These are phyloP conservation scores for Zosterops hypoxanthus DNA, from an alignment of 2,113 vertebrate species.

Conservation along the genomic window DNA sequence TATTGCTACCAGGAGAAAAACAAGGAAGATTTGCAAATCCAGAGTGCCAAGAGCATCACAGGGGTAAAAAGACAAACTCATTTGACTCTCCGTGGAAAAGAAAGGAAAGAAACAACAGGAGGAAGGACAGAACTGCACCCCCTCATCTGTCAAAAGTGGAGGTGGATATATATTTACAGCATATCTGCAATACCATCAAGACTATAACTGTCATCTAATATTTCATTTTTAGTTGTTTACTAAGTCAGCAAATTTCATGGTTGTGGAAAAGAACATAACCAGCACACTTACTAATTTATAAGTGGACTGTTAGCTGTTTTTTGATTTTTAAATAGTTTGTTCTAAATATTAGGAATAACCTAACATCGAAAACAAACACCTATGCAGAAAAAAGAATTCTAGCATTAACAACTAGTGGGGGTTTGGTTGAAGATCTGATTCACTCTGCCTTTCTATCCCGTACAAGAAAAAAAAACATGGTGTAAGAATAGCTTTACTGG, in stretches of 20 bases:
- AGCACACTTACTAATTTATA: neutral
- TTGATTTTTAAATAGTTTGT: neutral
- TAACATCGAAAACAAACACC: neutral
- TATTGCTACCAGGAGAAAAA: neutral
- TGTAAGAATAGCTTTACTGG: neutral
- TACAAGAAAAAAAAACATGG: neutral
- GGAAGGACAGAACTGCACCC: neutral
- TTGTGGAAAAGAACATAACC: neutral
- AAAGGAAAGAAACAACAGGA: neutral
- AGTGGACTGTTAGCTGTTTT: neutral
- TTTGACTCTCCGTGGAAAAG: neutral
- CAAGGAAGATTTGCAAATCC: neutral
- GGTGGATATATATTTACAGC: neutral
- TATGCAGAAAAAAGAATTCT: neutral
- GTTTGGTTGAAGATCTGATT: neutral
- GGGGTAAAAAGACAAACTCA: neutral
- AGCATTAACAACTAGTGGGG: neutral
- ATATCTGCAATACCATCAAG: neutral
- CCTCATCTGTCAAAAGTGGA: neutral
- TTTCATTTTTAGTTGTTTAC: neutral
- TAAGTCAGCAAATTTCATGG: neutral
- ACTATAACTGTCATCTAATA: neutral
- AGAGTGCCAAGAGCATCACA: neutral
- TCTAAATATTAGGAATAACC: neutral
- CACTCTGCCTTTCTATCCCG: neutral